Evolutionary conservation across 2,113 vertebrate genomes (phyloP).

Genomic region (Plotosus lineatus): DNA sequence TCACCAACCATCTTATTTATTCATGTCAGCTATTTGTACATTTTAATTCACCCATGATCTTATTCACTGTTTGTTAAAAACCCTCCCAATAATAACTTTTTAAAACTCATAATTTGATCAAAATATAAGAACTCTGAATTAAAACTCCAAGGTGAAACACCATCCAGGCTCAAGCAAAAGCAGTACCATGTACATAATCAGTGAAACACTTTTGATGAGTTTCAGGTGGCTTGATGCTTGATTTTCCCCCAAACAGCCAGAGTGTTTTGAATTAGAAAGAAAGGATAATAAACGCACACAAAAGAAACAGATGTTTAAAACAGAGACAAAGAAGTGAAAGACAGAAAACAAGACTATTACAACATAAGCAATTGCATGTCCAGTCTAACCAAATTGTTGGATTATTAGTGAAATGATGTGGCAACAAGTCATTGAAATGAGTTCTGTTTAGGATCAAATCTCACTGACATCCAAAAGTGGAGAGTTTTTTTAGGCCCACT

Average conservation of each 20-base stretch:
- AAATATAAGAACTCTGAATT: constrained; percentile 32
- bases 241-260: constrained; percentile 38
- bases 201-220: constrained; percentile 44
- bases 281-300: constrained; percentile 42
- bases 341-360: constrained; percentile 42
- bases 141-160: constrained; percentile 14
- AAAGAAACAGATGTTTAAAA: constrained; percentile 36
- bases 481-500: constrained; percentile 51
- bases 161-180: constrained; percentile 38
- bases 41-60: constrained; percentile 28
- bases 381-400: constrained; percentile 49
- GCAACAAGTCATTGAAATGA: constrained; percentile 46
- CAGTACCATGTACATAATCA: constrained; percentile 46
- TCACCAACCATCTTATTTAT: background rate
- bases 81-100: constrained; percentile 15
- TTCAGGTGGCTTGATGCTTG: constrained; percentile 30
- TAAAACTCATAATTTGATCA: constrained; percentile 7
- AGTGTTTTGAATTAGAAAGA: constrained; percentile 34
- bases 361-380: constrained; percentile 50
- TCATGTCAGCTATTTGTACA: constrained; percentile 9
- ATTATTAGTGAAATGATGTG: constrained; percentile 56
- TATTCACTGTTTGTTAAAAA: background rate
- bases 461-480: constrained; percentile 51
- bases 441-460: constrained; percentile 51
- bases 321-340: constrained; percentile 43